phyloP scores from a whole-genome alignment of 1,140 invertebrate genomes.

The Sarcophaga bullata region DNA sequence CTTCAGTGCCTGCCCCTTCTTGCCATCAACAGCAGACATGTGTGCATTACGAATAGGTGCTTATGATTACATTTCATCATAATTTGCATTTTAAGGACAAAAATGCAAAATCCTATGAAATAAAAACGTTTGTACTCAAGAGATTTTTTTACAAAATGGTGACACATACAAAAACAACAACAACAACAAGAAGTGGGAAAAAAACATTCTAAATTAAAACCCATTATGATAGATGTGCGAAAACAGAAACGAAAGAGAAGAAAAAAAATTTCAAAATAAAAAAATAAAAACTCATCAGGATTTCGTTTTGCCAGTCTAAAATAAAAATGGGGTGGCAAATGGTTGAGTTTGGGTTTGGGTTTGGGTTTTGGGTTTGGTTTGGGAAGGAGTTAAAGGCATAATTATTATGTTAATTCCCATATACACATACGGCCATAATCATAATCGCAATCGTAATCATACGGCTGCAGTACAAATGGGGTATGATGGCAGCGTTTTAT shows the following conservation, averaged over 20 bases:
- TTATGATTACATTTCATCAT: conserved; percentile 22
- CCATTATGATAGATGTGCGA: background rate
- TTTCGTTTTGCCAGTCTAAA: background rate
- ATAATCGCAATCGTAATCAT: no score
- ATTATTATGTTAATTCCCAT: conserved; percentile 18
- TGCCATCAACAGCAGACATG: background rate
- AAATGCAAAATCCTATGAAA: background rate
- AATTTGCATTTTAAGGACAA: conserved; percentile 17
- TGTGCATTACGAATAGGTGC: conserved; percentile 9
- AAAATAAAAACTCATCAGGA: background rate
- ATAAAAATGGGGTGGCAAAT: background rate
- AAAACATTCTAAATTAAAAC: background rate
- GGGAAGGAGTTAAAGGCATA: background rate
- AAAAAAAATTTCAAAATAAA: no score
- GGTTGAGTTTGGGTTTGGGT: no score
- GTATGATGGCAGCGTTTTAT: background rate
- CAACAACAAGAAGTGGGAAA: no score
- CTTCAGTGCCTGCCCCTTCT: background rate
- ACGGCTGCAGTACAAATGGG: no score
- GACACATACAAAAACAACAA: background rate
- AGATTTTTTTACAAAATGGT: conserved; percentile 9
- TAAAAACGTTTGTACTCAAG: conserved; percentile 8
- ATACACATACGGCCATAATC: no score
- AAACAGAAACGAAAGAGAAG: background rate
- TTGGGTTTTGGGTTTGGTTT: background rate